Conservation (phyloP, 1,140 invertebrate genomes). For the Sitodiplosis mosellana region DNA sequence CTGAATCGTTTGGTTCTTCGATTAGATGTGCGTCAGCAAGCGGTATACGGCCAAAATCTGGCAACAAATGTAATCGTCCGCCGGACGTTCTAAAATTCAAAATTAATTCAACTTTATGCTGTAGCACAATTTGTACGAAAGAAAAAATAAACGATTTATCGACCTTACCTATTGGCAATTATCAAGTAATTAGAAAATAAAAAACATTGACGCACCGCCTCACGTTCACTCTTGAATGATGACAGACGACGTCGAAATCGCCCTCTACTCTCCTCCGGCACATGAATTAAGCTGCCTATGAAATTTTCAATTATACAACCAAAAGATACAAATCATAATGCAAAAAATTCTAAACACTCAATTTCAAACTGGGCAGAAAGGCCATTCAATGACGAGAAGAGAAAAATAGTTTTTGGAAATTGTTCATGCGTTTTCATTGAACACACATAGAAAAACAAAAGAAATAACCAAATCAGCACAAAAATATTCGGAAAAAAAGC, state of each 20-base stretch:
- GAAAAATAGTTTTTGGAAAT: too few species aligned
- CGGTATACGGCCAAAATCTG: conserved; percentile 64
- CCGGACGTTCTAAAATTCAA: conserved; percentile 40
- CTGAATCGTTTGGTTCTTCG: conserved; percentile 51
- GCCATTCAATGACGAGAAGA: too few species aligned
- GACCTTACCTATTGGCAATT: conserved; percentile 43
- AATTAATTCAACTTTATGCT: background rate
- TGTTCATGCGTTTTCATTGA: too few species aligned
- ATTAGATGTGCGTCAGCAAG: conserved; percentile 69
- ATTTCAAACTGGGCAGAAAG: background rate
- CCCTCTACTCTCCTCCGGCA: conserved; percentile 39
- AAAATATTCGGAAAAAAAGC: too few species aligned
- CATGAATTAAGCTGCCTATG: conserved; percentile 48
- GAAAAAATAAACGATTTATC: conserved; percentile 1
- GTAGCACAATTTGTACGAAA: background rate
- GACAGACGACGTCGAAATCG: conserved; percentile 37
- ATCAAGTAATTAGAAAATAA: conserved; percentile 74
- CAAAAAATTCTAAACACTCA: conserved; percentile 1
- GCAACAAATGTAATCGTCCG: conserved; percentile 68
- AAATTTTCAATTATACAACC: conserved; percentile 1
- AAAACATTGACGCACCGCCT: conserved; percentile 58
- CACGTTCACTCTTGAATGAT: conserved; percentile 50
- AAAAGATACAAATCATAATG: conserved; percentile 4
- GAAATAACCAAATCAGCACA: too few species aligned
- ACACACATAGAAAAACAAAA: too few species aligned